Evolutionary conservation across 2,888 invertebrate species (phyloP).

Genomic region (Cybosia mesomella): DNA sequence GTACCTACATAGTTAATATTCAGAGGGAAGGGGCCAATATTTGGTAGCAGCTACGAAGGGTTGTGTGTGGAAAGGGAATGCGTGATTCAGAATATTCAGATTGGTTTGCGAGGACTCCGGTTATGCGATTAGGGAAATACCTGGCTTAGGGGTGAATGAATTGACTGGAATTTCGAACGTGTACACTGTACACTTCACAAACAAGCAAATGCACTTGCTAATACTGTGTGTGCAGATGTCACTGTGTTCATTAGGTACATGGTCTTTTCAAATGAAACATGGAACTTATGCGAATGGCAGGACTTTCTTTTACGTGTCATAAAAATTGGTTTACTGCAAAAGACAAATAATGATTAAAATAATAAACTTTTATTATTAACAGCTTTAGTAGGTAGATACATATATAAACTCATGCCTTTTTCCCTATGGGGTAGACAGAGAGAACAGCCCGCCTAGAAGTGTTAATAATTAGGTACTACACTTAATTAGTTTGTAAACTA

Average conservation of each 20-base stretch:
- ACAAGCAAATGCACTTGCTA: slow-evolving; percentile 10
- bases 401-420: too few species aligned
- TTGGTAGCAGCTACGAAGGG: slow-evolving; percentile 68
- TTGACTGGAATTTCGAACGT: slow-evolving; percentile 19
- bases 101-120: slow-evolving; percentile 38
- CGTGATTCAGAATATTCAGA: slow-evolving; percentile 64
- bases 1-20: slow-evolving; percentile 77
- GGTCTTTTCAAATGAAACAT: not conserved
- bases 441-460: too few species aligned
- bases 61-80: slow-evolving; percentile 67
- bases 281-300: not conserved
- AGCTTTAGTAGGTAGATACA: too few species aligned
- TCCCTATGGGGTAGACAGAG: too few species aligned
- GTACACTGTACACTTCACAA: slow-evolving; percentile 16
- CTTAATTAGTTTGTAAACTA: too few species aligned
- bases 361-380: too few species aligned
- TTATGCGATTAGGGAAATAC: slow-evolving; percentile 56
- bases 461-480: too few species aligned
- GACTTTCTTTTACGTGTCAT: too few species aligned
- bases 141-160: slow-evolving; percentile 31
- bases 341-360: too few species aligned
- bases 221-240: not conserved
- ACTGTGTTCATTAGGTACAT: not conserved
- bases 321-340: too few species aligned
- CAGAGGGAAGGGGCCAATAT: slow-evolving; percentile 75